Base-by-base conservation (phyloP, 2,797 vertebrate species). In the Sebastes itinus region DNA sequence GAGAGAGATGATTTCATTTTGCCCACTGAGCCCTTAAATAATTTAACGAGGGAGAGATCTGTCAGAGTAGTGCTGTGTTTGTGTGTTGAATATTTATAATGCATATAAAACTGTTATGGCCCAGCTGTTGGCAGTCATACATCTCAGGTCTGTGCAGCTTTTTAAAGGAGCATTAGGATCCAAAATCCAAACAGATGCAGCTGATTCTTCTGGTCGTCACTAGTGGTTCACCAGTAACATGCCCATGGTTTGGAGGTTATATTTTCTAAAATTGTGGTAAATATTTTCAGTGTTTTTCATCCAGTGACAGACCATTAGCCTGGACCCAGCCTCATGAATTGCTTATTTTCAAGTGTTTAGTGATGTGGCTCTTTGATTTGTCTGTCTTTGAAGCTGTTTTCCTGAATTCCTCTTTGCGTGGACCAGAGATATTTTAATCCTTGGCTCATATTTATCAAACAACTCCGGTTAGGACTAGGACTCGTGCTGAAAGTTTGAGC, bases 21-120 rank as follows among this genome's bases (percentile, higher is more conserved):
- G 55, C 87, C 77, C 83, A 80, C 72, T 74, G 82, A 87, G 84
- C 79, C 80, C 65, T 83, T 94, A 84, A 94, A 94, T 94, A 89
- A 93, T 93, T 93, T 89, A 93, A 90, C 11, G 73, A 83, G 85
- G 87, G 72, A 90, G 85, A 85, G 82, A 91, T 92, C 80, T 82
- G 87, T 89, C 87, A 86, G 74, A 75, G 85, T 89, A 81, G 87
- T 84, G 81, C 87, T 80, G 86, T 90, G 86, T 93, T 91, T 93
- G 89, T 91, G 87, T 84, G 81, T 75, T 94, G 91, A 92, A 92
- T 92, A 94, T 92, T 93, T 92, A 93, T 90, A 83, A 75, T 74
- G 77, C 90, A 83, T 91, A 92, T 92, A 84, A 93, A 94, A 89
- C 60, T 84, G 87, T 91, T 90, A 90, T 88, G 82, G 84, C 72